Conservation (phyloP, 2,113 vertebrate genomes). For the Spea bombifrons region DNA sequence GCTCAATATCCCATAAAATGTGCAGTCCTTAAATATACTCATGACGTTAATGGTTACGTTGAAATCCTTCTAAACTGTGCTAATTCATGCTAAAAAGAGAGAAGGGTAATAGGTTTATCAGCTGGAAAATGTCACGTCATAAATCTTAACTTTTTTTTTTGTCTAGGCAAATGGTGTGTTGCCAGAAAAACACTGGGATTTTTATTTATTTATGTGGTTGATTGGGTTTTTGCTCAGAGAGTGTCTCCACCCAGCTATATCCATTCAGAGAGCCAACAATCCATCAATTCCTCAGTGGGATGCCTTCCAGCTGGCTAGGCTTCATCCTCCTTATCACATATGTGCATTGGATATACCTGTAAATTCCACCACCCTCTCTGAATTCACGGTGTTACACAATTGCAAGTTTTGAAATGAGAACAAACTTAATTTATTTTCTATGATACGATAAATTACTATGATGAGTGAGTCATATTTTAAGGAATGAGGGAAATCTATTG, state of each 20-base stretch:
- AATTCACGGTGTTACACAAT: constrained; percentile 17
- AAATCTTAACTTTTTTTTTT: constrained; percentile 41
- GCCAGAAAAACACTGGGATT: constrained; percentile 31
- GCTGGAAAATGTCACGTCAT: constrained; percentile 38
- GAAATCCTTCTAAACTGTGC: background rate
- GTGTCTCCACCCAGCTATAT: constrained; percentile 24
- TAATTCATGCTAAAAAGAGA: constrained; percentile 30
- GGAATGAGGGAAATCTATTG: too few species aligned
- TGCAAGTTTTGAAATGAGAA: constrained; percentile 23
- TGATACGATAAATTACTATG: background rate
- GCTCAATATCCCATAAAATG: too few species aligned
- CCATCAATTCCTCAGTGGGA: constrained; percentile 32
- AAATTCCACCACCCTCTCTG: constrained; percentile 32
- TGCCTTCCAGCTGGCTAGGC: constrained; percentile 31
- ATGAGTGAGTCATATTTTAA: background rate
- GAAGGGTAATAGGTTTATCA: constrained; percentile 43
- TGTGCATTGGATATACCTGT: constrained; percentile 39
- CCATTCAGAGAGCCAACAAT: constrained; percentile 22
- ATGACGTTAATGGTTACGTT: too few species aligned
- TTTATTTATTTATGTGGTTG: constrained; percentile 47
- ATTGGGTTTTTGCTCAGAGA: constrained; percentile 34
- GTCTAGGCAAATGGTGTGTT: constrained; percentile 43
- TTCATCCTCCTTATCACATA: constrained; percentile 28
- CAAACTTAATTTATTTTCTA: constrained; percentile 30
- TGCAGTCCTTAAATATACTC: too few species aligned